These are phyloP conservation scores for Synergus gifuensis DNA, from an alignment of 2,888 invertebrate genomes.

Conservation along the genomic window DNA sequence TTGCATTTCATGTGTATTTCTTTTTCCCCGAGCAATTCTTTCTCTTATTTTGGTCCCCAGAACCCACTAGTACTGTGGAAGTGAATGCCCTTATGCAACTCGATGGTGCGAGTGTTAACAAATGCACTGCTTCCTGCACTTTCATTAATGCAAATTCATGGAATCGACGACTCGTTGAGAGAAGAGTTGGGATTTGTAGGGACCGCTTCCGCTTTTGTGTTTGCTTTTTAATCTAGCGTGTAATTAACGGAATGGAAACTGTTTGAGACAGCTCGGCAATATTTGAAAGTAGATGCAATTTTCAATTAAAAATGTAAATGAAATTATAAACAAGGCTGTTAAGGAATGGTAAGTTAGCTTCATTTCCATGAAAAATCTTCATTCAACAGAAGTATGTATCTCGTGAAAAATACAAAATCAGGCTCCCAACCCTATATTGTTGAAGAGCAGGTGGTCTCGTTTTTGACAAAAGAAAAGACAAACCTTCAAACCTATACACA, in stretches of 20 bases:
- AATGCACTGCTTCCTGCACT: slow-evolving; percentile 26
- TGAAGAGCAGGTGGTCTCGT: slow-evolving; percentile 63
- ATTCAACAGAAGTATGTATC: no score
- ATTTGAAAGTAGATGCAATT: neutral
- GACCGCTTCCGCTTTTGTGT: slow-evolving; percentile 23
- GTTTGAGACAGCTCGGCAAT: neutral
- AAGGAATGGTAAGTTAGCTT: no score
- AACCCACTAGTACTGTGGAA: slow-evolving; percentile 10
- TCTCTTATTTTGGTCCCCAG: slow-evolving; percentile 31
- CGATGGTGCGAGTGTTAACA: slow-evolving; percentile 26
- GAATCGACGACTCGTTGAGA: slow-evolving; percentile 28
- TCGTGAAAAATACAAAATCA: neutral
- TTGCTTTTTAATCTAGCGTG: slow-evolving; percentile 39
- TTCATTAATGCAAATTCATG: slow-evolving; percentile 32
- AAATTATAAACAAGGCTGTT: no score
- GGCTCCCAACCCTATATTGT: slow-evolving; percentile 60
- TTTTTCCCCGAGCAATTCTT: slow-evolving; percentile 40
- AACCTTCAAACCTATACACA: slow-evolving; percentile 58
- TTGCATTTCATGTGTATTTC: slow-evolving; percentile 46
- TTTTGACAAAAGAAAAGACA: slow-evolving; percentile 58
- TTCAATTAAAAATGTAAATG: no score
- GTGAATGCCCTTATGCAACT: neutral
- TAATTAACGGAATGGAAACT: slow-evolving; percentile 28
- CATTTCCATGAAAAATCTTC: neutral
- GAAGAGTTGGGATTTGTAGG: slow-evolving; percentile 5